These are phyloP conservation scores for Lasioglossum baleicum DNA, from an alignment of 1,140 invertebrate species.

Conservation along the genomic window DNA sequence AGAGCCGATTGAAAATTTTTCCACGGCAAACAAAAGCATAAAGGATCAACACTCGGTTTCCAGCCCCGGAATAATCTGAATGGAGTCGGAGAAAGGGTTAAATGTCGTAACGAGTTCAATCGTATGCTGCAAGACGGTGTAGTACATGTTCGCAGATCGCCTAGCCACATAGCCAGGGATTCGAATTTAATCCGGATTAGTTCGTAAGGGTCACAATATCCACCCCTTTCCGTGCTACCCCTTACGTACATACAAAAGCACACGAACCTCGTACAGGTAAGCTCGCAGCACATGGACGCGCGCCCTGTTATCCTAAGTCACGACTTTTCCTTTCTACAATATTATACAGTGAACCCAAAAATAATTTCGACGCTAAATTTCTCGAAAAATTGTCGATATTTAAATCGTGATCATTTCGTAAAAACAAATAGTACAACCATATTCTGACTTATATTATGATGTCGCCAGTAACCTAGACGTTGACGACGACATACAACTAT, in stretches of 20 bases:
- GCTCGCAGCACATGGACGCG: conserved; percentile 42
- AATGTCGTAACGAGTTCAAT: conserved; percentile 67
- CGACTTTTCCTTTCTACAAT: not conserved
- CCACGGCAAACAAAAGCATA: not conserved
- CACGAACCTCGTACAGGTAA: conserved; percentile 48
- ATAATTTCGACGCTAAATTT: too few relatives aligned
- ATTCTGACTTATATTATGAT: too few relatives aligned
- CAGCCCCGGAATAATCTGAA: not conserved
- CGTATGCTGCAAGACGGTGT: conserved; percentile 66
- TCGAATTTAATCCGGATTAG: conserved; percentile 79
- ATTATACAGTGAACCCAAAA: too few relatives aligned
- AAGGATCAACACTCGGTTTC: conserved; percentile 13
- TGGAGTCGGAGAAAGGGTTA: conserved; percentile 53
- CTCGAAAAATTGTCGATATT: too few relatives aligned
- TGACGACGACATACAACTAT: too few relatives aligned
- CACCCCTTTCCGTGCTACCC: conserved; percentile 56
- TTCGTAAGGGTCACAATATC: conserved; percentile 78
- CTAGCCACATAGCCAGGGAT: conserved; percentile 72
- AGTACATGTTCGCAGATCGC: conserved; percentile 71
- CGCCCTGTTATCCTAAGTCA: conserved; percentile 56
- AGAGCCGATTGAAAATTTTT: not conserved
- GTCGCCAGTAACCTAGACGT: too few relatives aligned
- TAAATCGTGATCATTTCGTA: too few relatives aligned
- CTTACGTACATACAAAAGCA: conserved; percentile 48
- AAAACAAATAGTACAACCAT: too few relatives aligned